These are phyloP conservation scores for Drosophila macrospina DNA, from an alignment of 2,888 invertebrate genomes.

Conservation along the genomic window DNA sequence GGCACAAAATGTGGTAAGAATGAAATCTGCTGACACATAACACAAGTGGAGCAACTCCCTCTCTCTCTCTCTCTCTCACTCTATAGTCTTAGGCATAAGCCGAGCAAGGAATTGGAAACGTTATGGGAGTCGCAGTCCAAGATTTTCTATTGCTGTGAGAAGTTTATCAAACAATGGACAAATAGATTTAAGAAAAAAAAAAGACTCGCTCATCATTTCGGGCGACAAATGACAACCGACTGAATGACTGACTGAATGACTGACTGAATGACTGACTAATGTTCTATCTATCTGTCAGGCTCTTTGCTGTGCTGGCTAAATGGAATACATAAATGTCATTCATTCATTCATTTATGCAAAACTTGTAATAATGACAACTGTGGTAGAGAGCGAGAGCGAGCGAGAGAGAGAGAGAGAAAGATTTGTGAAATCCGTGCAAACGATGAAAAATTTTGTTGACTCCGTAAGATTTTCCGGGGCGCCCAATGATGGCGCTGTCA, in stretches of 20 bases:
- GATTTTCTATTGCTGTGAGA: background rate
- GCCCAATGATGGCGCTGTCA: slow-evolving; percentile 63
- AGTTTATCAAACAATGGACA: slow-evolving; percentile 69
- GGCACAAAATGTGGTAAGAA: slow-evolving; percentile 59
- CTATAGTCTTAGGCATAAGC: background rate
- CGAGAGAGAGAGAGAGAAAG: slow-evolving; percentile 5
- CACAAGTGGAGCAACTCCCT: slow-evolving; percentile 25
- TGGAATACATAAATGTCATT: slow-evolving; percentile 77
- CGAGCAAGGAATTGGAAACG: background rate
- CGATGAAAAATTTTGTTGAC: slow-evolving; percentile 67
- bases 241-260: slow-evolving; percentile 4
- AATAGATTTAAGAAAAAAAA: slow-evolving; percentile 63
- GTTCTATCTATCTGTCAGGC: slow-evolving; percentile 8
- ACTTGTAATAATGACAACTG: slow-evolving; percentile 75
- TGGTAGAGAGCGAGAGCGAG: slow-evolving; percentile 1
- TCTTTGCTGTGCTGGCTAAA: slow-evolving; percentile 62
- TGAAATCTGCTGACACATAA: slow-evolving; percentile 65
- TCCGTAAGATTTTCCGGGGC: slow-evolving; percentile 71
- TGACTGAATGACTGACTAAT: slow-evolving; percentile 8
- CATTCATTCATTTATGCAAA: slow-evolving; percentile 78
- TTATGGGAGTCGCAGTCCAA: background rate
- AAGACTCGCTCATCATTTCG: slow-evolving; percentile 62
- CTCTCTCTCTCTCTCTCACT: too few species aligned
- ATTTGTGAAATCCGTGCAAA: slow-evolving; percentile 59
- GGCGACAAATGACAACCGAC: slow-evolving; percentile 52